Evolutionary conservation across 2,113 vertebrate genomes (phyloP).

Genomic region (Micronisus gabar): DNA sequence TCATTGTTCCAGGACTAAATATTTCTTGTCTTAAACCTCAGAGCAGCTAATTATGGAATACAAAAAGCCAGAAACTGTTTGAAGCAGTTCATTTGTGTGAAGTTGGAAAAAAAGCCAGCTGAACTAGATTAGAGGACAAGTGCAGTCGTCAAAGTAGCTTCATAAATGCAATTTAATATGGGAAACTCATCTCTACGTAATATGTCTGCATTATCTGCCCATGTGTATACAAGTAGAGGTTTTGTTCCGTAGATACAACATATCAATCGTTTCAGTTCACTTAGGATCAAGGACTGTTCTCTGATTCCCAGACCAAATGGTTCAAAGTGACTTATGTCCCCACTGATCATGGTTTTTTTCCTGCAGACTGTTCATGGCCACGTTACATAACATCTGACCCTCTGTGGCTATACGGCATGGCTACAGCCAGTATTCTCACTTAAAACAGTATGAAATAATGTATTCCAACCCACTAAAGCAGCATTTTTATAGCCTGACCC

Average conservation of each 20-base stretch:
- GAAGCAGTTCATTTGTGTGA: neutral
- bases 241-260: neutral
- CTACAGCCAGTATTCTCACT: neutral
- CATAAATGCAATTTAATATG: neutral
- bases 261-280: neutral
- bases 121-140: neutral
- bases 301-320: neutral
- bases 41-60: neutral
- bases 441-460: neutral
- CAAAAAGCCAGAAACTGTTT: neutral
- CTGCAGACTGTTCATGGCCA: neutral
- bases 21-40: conserved; percentile 1
- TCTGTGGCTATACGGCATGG: neutral
- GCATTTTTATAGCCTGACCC: neutral
- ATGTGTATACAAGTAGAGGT: neutral
- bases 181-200: neutral
- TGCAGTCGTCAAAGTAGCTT: neutral
- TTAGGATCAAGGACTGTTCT: conserved; percentile 12
- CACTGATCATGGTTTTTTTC: rapidly evolving
- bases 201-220: neutral
- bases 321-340: neutral
- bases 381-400: neutral
- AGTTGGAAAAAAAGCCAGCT: neutral
- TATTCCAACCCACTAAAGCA: neutral
- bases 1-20: neutral